A percentile compares a stretch with the other conserved stretches of the same genome.
These are phyloP conservation scores for Lagodon rhomboides DNA, from an alignment of 2,797 vertebrate genomes.

Conservation along the genomic window DNA sequence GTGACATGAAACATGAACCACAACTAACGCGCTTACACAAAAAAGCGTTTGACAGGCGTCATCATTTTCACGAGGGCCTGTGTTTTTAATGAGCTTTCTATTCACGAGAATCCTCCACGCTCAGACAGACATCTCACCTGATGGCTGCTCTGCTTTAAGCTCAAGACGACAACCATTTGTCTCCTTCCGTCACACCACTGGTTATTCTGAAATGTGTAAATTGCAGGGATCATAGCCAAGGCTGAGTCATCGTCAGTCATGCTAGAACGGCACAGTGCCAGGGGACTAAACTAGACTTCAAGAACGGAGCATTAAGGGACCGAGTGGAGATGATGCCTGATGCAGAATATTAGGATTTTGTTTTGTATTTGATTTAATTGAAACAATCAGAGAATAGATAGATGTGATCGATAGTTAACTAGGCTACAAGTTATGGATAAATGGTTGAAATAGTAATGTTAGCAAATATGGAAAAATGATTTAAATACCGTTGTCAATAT, in stretches of 20 bases:
- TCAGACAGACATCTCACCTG: constrained; percentile 24
- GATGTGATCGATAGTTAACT: background rate
- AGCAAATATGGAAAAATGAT: too few species aligned
- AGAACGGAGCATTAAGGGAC: constrained; percentile 14
- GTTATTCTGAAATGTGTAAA: constrained; percentile 61
- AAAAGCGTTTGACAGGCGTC: constrained; percentile 49
- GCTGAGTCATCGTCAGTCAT: constrained; percentile 39
- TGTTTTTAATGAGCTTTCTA: constrained; percentile 67
- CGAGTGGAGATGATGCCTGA: background rate
- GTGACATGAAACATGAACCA: constrained; percentile 15
- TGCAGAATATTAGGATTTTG: background rate
- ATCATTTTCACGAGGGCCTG: constrained; percentile 57
- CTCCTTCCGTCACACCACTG: constrained; percentile 27
- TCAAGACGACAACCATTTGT: constrained; percentile 43
- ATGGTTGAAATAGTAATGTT: background rate
- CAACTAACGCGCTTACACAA: constrained; percentile 42
- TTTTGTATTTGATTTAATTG: background rate
- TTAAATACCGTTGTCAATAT: too few species aligned
- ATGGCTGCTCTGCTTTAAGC: constrained; percentile 26
- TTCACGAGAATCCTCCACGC: constrained; percentile 48
- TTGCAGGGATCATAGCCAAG: constrained; percentile 41
- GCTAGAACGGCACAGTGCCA: constrained; percentile 7
- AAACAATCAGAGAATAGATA: background rate
- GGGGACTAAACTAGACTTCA: constrained; percentile 10
- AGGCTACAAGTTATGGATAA: background rate